Evolutionary conservation across 2,888 invertebrate genomes (phyloP).

Genomic region (Amphipyra tragopoginis): DNA sequence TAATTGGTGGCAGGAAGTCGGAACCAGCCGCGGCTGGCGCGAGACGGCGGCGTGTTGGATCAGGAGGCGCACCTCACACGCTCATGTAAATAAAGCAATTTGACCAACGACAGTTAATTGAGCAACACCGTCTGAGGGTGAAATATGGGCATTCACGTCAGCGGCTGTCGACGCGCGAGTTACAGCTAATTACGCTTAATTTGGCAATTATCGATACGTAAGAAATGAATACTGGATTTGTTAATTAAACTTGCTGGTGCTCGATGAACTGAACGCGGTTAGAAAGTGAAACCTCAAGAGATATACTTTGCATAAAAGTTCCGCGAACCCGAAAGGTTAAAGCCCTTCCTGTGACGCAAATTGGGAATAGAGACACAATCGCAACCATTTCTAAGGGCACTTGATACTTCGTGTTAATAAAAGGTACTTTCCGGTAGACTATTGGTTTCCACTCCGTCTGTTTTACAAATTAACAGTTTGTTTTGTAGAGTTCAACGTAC

Average conservation of each 20-base stretch:
- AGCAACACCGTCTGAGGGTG: constrained; percentile 62
- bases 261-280: constrained; percentile 32
- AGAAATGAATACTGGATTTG: constrained; percentile 26
- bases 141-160: constrained; percentile 66
- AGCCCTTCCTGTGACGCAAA: constrained; percentile 64
- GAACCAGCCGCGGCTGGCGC: constrained; percentile 42
- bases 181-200: constrained; percentile 58
- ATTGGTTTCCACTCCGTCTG: constrained; percentile 47
- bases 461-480: constrained; percentile 31
- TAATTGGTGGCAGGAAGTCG: constrained; percentile 86
- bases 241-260: constrained; percentile 26
- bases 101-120: constrained; percentile 69
- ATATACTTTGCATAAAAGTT: constrained; percentile 36
- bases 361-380: constrained; percentile 42
- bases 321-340: constrained; percentile 56
- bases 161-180: constrained; percentile 31
- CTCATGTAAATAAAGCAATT: constrained; percentile 82
- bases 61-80: constrained; percentile 69
- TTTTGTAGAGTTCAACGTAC: constrained; percentile 47
- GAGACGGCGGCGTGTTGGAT: constrained; percentile 53
- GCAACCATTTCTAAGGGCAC: constrained; percentile 28
- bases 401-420: constrained; percentile 34
- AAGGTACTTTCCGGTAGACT: constrained; percentile 54
- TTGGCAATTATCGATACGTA: constrained; percentile 57
- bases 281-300: constrained; percentile 39